Evolutionary conservation across 2,888 invertebrate species (phyloP), one percentile per base, ranked within the genome.

Genomic region (Chymomyza fuscimana): DNA sequence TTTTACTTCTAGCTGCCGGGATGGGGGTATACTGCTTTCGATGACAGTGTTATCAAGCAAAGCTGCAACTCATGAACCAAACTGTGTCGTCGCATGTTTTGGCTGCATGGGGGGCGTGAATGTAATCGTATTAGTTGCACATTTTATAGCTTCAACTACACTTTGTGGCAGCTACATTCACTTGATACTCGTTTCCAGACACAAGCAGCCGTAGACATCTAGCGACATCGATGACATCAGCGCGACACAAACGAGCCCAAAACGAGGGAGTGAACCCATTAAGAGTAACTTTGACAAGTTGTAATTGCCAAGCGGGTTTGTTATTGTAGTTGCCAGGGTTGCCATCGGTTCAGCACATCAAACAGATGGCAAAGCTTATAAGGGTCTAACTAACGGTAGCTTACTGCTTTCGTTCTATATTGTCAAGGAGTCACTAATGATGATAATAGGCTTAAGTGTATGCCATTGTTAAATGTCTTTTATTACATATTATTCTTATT

Each of bases 71-170:
- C 29, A 60, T 60, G 16, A 54, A 54, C 6, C 54, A 54, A n/a
- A 16, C 22, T 12, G 54, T 54, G 54, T 9, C 51, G 51, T 25
- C 51, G 59, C 59, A 59, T 29, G 29, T 59, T n/a, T 32, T 15
- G 32, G 16, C 59, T 56, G 52, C 6, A 12, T 9, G 10, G 9
- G 40, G 12, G 40, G 40, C 40, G 40, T 46, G 40, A 46, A 80
- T 77, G 86, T 83, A 83, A 83, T 86, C 82, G 82, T 82, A 83
- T 83, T 83, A 83, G 86, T 77, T 86, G 82, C 85, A 86, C 82
- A 81, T 78, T 86, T 86, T 81, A 86, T 86, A 77, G 76, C 72
- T 70, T 72, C 77, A 67, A 19, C 56, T 58, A 54, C 15, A 22
- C 19, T 22, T 58, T 58, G 58, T 29, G 22, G 22, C 22, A 58